Evolutionary conservation across 2,797 vertebrate species (phyloP), one percentile per base, ranked within the genome.

Genomic region (Cichlasoma orientale): DNA sequence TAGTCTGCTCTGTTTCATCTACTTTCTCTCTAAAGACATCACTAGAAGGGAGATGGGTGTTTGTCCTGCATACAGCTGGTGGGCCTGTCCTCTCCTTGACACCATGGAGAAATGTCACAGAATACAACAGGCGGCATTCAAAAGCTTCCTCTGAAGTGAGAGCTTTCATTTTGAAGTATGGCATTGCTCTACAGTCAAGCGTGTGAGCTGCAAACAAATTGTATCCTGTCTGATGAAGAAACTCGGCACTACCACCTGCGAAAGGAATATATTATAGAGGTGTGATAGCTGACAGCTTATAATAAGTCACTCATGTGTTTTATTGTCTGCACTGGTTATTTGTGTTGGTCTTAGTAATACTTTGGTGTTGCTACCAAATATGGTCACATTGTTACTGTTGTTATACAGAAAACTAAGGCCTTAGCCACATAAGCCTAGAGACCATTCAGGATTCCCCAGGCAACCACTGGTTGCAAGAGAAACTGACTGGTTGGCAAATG

Each of bases 1-100:
- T 93, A 94, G 90, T 84, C 84, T 80, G 77, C 85, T 90, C 79
- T 78, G 82, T 92, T 92, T 88, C 88, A 91, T 83, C 86, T 79
- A 57, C 72, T 58, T 36, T 75, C 82, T 70, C 87, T 79, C 54
- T 58, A 25, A 70, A 88, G 77, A 86, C 88, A 59, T 81, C 81
- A 76, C 75, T 5, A 41, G 56, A 66, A n/a, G 7, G 29, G 56
- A 85, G 79, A 88, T 6, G 41, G 54, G 11, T 19, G 53, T 79
- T 76, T 72, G 82, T 85, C 84, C 83, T 77, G 59, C 19, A 8
- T 74, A 18, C 83, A 80, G 83, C 83, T 84, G 77, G 56, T 56
- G 77, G 77, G 41, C 57, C 66, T 63, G 11, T 79, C 77, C 73
- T 85, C 78, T 81, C 74, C 87, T 88, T 79, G 74, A 88, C 86